Evolutionary conservation across 2,113 vertebrate species (phyloP).

Genomic region (Menidia beryllina): DNA sequence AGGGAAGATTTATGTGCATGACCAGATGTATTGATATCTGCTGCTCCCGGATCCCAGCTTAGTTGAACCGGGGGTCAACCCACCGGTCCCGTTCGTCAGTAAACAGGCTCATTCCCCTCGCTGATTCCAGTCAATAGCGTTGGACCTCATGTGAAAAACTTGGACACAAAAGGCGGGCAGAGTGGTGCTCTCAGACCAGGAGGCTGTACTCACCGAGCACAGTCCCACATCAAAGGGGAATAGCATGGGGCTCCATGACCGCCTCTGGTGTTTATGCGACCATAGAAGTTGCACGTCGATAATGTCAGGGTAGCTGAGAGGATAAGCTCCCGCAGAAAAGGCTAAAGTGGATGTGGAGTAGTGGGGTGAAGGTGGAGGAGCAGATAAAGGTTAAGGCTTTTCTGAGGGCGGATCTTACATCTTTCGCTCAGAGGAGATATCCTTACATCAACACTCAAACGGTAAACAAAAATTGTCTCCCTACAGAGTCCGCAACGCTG

Average conservation of each 20-base stretch:
- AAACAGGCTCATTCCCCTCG: slow-evolving; percentile 69
- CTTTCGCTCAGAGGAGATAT: slow-evolving; percentile 45
- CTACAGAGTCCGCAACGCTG: slow-evolving; percentile 19
- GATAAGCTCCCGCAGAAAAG: slow-evolving; percentile 61
- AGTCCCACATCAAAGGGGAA: slow-evolving; percentile 52
- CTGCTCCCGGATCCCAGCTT: slow-evolving; percentile 32
- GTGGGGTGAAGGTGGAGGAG: slow-evolving; percentile 25
- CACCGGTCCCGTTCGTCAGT: slow-evolving; percentile 61
- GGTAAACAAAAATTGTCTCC: slow-evolving; percentile 39
- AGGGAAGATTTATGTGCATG: slow-evolving; percentile 31
- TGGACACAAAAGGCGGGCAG: slow-evolving; percentile 38
- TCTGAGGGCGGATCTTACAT: slow-evolving; percentile 35
- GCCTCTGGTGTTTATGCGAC: slow-evolving; percentile 65
- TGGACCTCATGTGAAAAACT: slow-evolving; percentile 64
- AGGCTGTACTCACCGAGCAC: slow-evolving; percentile 36
- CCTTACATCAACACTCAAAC: slow-evolving; percentile 21
- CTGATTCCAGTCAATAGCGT: slow-evolving; percentile 67
- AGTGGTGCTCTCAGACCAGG: slow-evolving; percentile 35
- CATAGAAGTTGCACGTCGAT: slow-evolving; percentile 65
- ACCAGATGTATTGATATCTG: slow-evolving; percentile 64
- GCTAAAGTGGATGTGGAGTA: slow-evolving; percentile 63
- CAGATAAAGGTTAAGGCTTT: slow-evolving; percentile 60
- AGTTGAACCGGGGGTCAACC: slow-evolving; percentile 66
- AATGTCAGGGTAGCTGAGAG: slow-evolving; percentile 60
- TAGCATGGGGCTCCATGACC: slow-evolving; percentile 53